Evolutionary conservation across 2,113 vertebrate species (phyloP).

Genomic region (Oceanodroma tethys): DNA sequence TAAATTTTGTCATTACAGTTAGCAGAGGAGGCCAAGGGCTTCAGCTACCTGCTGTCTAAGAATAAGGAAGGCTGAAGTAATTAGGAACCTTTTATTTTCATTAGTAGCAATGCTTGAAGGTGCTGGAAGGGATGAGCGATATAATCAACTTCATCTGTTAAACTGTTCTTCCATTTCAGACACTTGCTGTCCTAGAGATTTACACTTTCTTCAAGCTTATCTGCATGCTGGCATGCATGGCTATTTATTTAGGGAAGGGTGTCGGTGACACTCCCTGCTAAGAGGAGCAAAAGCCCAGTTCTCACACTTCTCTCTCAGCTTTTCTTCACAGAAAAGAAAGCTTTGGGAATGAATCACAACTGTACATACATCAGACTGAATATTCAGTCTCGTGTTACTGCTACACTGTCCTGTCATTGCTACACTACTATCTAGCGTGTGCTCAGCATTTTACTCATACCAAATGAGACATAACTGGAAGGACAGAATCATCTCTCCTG

Average conservation of each 20-base stretch:
- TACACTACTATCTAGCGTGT: not conserved
- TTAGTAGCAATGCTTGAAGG: not conserved
- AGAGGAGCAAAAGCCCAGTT: not conserved
- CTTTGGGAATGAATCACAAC: not conserved
- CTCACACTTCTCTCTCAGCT: not conserved
- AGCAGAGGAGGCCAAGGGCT: not conserved
- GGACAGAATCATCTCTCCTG: not conserved
- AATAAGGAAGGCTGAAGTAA: not conserved
- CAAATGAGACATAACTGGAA: not conserved
- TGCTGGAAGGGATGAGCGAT: not conserved
- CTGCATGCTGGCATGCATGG: not conserved
- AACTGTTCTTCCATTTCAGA: not conserved
- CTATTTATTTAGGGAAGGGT: not conserved
- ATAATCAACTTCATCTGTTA: not conserved
- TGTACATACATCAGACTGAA: not conserved
- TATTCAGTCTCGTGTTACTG: not conserved
- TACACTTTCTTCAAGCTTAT: not conserved
- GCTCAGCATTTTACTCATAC: not conserved
- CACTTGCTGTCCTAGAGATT: not conserved
- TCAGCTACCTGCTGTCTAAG: not conserved
- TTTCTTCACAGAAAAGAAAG: not conserved
- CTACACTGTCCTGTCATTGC: rapidly evolving
- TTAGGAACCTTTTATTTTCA: not conserved
- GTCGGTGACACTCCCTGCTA: not conserved
- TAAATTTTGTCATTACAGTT: not conserved